phyloP scores from a whole-genome alignment of 2,888 invertebrate genomes.

The Callinectes sapidus region DNA sequence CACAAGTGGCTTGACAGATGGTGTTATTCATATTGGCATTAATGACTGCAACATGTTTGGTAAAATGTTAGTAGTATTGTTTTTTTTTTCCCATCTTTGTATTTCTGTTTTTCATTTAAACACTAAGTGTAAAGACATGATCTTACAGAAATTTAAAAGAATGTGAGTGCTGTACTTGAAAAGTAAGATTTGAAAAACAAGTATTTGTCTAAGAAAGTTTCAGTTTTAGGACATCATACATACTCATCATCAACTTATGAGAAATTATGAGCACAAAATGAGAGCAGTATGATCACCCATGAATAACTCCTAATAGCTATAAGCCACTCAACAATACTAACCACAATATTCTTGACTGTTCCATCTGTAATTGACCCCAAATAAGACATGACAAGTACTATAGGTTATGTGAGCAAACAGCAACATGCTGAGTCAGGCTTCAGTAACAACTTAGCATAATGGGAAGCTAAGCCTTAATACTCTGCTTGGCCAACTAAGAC shows the following conservation, averaged over 20 bases:
- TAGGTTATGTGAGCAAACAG: conserved; percentile 21
- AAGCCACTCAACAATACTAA: conserved; percentile 11
- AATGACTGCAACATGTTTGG: background rate
- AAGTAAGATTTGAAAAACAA: background rate
- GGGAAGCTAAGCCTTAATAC: conserved; percentile 16
- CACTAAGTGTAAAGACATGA: background rate
- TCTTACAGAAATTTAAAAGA: background rate
- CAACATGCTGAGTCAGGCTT: conserved; percentile 16
- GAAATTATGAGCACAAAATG: conserved; percentile 16
- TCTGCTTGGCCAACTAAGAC: conserved; percentile 3
- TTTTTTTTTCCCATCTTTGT: background rate
- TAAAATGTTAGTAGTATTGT: no score
- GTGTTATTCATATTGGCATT: background rate
- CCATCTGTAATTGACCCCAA: conserved; percentile 9
- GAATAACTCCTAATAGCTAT: background rate
- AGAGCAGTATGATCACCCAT: background rate
- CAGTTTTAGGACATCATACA: conserved; percentile 9
- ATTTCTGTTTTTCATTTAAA: background rate
- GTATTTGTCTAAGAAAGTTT: background rate
- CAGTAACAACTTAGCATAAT: conserved; percentile 21
- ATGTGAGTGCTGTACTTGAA: conserved; percentile 11
- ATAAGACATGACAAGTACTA: conserved; percentile 21
- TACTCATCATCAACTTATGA: conserved; percentile 1
- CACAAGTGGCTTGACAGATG: background rate
- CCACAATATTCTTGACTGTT: conserved; percentile 1